These are phyloP conservation scores for Hydrozoanthus gracilis DNA, from an alignment of 92 coral and sea anemone species.

Conservation along the genomic window DNA sequence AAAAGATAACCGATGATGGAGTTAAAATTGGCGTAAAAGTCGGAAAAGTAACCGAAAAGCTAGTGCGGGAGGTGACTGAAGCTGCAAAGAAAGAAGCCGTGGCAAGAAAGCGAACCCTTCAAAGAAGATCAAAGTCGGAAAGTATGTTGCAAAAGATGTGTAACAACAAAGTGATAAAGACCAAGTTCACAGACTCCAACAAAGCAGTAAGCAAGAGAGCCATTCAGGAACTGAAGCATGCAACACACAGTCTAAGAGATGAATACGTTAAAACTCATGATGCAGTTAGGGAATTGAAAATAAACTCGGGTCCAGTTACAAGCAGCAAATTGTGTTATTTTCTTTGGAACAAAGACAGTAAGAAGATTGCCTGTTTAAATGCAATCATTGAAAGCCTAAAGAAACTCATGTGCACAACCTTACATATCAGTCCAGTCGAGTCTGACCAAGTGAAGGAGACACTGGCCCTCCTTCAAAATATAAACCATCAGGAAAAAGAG, in stretches of 20 bases:
- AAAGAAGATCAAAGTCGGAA: conserved; percentile 22
- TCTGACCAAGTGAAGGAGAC: conserved; percentile 3
- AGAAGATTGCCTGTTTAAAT: not conserved
- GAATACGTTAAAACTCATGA: conserved; percentile 10
- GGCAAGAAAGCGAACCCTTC: not conserved
- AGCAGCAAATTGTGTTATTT: not conserved
- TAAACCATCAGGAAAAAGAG: not conserved
- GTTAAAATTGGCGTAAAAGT: conserved; percentile 12
- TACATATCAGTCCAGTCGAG: not conserved
- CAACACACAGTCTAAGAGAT: not conserved
- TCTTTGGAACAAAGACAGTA: not conserved
- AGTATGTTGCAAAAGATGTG: not conserved
- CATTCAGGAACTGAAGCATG: not conserved
- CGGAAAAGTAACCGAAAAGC: not conserved
- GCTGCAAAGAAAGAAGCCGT: conserved; percentile 27
- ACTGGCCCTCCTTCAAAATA: not conserved
- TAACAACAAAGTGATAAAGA: not conserved
- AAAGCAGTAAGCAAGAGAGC: not conserved
- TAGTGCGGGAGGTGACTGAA: conserved; percentile 22
- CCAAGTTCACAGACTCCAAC: not conserved
- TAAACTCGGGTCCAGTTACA: not conserved
- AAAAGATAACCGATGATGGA: conserved; percentile 20
- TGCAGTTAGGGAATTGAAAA: not conserved
- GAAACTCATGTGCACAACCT: not conserved
- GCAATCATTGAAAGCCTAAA: conserved; percentile 10